Evolutionary conservation across 1,140 invertebrate species (phyloP), one percentile per base, ranked within the genome.

Genomic region (Polyergus mexicanus): DNA sequence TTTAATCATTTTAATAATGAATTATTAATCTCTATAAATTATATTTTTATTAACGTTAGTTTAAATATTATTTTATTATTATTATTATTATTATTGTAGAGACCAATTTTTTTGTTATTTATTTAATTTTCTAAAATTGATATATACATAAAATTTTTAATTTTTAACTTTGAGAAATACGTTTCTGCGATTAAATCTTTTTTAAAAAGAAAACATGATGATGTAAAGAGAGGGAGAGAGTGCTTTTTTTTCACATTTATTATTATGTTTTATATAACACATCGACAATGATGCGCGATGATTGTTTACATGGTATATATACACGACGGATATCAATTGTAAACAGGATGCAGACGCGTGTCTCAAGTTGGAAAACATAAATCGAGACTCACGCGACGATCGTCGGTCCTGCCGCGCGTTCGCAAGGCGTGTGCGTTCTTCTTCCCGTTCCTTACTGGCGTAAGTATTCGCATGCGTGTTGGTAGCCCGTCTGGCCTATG

Each of bases 401-500:
- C n/a, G 13, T 28, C 41, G 58, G 3, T 1, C 47, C 60, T 88
- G 86, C 56, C 28, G 32, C 25, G n/a, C 44, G 35, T 62, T 35
- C 13, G 51, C 54, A 7, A 69, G 32, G 41, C 44, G 75, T 77
- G 60, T 62, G 71, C 77, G 81, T 81, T 51, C 38, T 69, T 51
- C 13, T 60, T 44, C 69, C 74, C 63, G 62, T 85, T 68, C 60
- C 72, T 63, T 63, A 54, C 60, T 11, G 2, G 2, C 25, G 1
- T n/a, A 54, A 41, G 76, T 86, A 75, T 84, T 80, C 63, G 80
- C 75, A 83, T 80, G 87, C 80, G 88, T 90, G 76, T 89, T 88
- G 86, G 86, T 89, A 85, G 86, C 56, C 85, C 86, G 90, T 91
- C 89, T 91, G 90, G 90, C 90, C 90, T 90, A 86, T 91, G 88